Percentiles rank a stretch among this genome's conserved stretches.
Evolutionary conservation across 2,113 vertebrate species (phyloP).

Genomic region (Sorex araneus): DNA sequence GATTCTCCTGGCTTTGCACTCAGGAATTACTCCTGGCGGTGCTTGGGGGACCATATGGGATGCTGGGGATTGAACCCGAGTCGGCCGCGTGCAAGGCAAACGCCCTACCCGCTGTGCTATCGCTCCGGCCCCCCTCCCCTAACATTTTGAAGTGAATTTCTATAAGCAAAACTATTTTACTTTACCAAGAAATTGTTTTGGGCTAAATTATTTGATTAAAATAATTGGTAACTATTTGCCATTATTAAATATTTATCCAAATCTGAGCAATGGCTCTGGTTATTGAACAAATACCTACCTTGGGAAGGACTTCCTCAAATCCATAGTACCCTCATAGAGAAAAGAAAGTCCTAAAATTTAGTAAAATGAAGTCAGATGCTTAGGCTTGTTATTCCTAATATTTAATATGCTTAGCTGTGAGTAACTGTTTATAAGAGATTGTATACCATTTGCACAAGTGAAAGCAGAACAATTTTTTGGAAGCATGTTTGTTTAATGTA

Average conservation of each 20-base stretch:
- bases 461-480: conserved; percentile 64
- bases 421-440: conserved; percentile 48
- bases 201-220: conserved; percentile 38
- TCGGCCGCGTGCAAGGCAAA: too few relatives aligned
- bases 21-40: too few relatives aligned
- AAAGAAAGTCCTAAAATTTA: background rate
- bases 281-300: background rate
- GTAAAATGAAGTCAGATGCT: conserved; percentile 30
- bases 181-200: background rate
- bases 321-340: background rate
- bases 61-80: too few relatives aligned
- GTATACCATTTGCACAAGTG: conserved; percentile 40
- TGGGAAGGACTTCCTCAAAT: background rate
- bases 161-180: background rate
- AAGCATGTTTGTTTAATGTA: conserved; percentile 77
- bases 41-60: too few relatives aligned
- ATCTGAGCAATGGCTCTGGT: background rate
- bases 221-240: background rate
- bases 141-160: too few relatives aligned
- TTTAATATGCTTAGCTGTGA: background rate
- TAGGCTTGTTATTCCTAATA: background rate
- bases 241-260: background rate
- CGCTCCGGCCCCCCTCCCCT: too few relatives aligned
- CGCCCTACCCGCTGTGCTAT: too few relatives aligned
- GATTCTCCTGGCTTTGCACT: too few relatives aligned